Evolutionary conservation across 1,140 invertebrate genomes (phyloP).

Genomic region (Thaumatotibia leucotreta): DNA sequence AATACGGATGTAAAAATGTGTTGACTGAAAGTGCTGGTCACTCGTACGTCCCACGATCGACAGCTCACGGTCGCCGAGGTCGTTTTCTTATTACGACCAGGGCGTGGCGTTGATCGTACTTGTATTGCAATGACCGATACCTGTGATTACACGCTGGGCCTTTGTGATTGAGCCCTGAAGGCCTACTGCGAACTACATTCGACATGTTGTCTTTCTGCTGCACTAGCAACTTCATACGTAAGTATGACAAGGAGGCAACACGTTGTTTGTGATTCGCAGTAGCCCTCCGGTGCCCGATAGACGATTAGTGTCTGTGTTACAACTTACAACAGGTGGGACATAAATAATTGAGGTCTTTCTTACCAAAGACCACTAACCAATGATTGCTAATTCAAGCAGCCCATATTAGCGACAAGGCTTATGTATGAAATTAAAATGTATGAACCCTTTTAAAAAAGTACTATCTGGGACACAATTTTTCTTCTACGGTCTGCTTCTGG

Average conservation of each 20-base stretch:
- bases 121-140: background rate
- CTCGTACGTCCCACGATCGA: background rate
- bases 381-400: too few relatives aligned
- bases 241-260: too few relatives aligned
- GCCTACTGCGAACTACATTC: too few relatives aligned
- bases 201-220: too few relatives aligned
- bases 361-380: background rate
- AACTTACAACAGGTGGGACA: background rate
- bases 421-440: too few relatives aligned
- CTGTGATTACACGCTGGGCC: background rate
- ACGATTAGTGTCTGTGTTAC: background rate
- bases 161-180: background rate
- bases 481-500: too few relatives aligned
- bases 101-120: background rate
- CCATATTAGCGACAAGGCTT: too few relatives aligned
- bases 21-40: conserved; percentile 1
- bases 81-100: background rate
- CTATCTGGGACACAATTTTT: too few relatives aligned
- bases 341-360: background rate
- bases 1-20: conserved; percentile 8
- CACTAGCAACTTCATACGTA: too few relatives aligned
- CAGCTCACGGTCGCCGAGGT: background rate
- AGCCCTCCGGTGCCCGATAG: too few relatives aligned
- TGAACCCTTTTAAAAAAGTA: too few relatives aligned
- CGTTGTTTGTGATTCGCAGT: too few relatives aligned